Evolutionary conservation across 2,888 invertebrate genomes (phyloP).

Genomic region (Metacarcinus magister): DNA sequence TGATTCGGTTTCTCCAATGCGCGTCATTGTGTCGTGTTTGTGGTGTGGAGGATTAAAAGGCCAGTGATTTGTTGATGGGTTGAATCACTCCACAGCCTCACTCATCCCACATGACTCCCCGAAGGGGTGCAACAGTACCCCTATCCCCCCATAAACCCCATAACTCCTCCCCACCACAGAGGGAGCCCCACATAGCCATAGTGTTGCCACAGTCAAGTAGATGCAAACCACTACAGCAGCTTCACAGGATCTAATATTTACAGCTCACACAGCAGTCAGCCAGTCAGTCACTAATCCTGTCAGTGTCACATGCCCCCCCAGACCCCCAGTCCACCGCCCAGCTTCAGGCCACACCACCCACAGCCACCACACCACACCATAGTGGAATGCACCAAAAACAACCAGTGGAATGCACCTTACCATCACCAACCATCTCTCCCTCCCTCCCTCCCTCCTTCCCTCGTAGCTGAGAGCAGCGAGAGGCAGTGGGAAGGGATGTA

Average conservation of each 20-base stretch:
- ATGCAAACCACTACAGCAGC: not conserved
- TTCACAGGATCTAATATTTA: not conserved
- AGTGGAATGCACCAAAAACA: not conserved
- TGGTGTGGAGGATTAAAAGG: not conserved
- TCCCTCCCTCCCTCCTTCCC: not conserved
- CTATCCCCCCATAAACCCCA: not conserved
- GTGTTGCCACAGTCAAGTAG: not conserved
- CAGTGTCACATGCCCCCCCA: slow-evolving; percentile 27
- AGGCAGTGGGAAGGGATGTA: not conserved
- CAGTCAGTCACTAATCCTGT: slow-evolving; percentile 28
- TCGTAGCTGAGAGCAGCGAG: not conserved
- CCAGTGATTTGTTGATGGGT: not conserved
- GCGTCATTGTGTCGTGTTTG: not conserved
- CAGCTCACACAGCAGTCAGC: slow-evolving; percentile 26
- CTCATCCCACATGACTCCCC: not conserved
- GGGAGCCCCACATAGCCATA: not conserved
- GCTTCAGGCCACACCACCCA: slow-evolving; percentile 8
- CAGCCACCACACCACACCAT: not conserved
- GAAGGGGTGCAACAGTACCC: not conserved
- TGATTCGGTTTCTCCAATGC: not conserved
- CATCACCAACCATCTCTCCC: not conserved
- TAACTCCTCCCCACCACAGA: not conserved
- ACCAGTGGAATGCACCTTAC: not conserved
- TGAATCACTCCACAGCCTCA: slow-evolving; percentile 11
- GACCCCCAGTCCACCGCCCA: not conserved